A percentile compares a stretch with the other conserved stretches of the same genome.
These are phyloP conservation scores for Plagiodera versicolora DNA, from an alignment of 2,888 invertebrate species.

Conservation along the genomic window DNA sequence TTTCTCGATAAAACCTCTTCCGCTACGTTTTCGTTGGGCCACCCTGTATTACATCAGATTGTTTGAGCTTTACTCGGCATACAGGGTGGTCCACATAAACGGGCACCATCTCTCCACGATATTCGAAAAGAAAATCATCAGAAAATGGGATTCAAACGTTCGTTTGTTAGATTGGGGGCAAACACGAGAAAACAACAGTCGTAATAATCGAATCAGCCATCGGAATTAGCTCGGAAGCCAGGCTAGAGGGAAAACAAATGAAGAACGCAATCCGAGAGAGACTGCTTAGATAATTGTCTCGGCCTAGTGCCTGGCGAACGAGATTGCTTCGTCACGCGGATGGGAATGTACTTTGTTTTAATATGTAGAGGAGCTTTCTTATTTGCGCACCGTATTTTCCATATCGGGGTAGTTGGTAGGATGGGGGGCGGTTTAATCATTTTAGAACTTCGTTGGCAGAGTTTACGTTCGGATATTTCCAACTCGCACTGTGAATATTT, in stretches of 20 bases:
- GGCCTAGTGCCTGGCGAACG: slow-evolving; percentile 8
- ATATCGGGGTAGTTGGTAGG: not conserved
- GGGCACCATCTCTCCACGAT: no score
- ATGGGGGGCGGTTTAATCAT: slow-evolving; percentile 10
- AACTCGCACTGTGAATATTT: not conserved
- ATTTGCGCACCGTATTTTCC: not conserved
- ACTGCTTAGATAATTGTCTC: slow-evolving; percentile 28
- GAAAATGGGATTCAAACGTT: no score
- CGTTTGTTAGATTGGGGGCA: no score
- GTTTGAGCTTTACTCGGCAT: no score
- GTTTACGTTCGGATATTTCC: not conserved
- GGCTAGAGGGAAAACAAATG: slow-evolving; percentile 25
- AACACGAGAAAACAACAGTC: slow-evolving; percentile 25
- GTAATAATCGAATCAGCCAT: slow-evolving; percentile 29
- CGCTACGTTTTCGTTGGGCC: no score
- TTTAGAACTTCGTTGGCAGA: slow-evolving; percentile 7
- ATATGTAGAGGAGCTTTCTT: slow-evolving; percentile 11
- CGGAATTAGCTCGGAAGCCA: slow-evolving; percentile 28
- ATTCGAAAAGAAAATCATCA: no score
- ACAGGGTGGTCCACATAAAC: no score
- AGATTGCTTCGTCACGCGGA: slow-evolving; percentile 15
- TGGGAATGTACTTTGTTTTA: slow-evolving; percentile 14
- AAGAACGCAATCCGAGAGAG: slow-evolving; percentile 24
- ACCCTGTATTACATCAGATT: no score
- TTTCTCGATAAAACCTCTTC: no score